Percentiles rank a stretch among this genome's conserved stretches.
Evolutionary conservation across 2,888 invertebrate species (phyloP).

Genomic region (Abrostola triplasia): DNA sequence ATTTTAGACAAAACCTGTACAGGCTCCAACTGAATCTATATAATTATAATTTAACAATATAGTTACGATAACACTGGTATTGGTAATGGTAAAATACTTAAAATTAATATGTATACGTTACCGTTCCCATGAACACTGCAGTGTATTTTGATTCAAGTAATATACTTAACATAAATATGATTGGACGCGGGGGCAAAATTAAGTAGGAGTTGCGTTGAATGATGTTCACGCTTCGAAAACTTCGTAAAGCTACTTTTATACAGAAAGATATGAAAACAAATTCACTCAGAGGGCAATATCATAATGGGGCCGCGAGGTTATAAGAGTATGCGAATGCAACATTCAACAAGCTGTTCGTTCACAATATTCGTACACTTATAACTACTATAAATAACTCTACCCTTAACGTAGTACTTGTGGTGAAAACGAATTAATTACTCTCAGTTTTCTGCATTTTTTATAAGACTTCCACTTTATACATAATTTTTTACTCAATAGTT

Average conservation of each 20-base stretch:
- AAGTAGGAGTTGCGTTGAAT: conserved; percentile 59
- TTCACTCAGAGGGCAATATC: conserved; percentile 85
- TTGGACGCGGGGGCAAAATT: conserved; percentile 38
- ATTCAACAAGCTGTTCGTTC: conserved; percentile 31
- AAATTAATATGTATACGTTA: neutral
- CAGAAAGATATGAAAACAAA: conserved; percentile 80
- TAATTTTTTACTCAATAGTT: no score
- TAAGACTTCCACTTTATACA: no score
- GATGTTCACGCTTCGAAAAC: conserved; percentile 69
- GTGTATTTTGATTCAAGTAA: conserved; percentile 12
- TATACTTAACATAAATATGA: conserved; percentile 46
- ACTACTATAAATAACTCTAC: neutral
- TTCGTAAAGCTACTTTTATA: conserved; percentile 76
- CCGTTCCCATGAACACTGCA: neutral
- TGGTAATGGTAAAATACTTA: neutral
- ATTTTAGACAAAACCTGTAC: no score
- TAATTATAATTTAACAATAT: no score
- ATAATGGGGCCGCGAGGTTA: conserved; percentile 83
- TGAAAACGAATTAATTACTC: conserved; percentile 4
- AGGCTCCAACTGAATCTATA: no score
- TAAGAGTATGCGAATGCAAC: conserved; percentile 61
- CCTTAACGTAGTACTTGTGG: neutral
- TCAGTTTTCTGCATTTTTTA: neutral
- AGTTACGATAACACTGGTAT: no score
- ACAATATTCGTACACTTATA: conserved; percentile 4